Base-by-base conservation (phyloP, 2,888 invertebrate genomes). In the Mamestra brassicae region DNA sequence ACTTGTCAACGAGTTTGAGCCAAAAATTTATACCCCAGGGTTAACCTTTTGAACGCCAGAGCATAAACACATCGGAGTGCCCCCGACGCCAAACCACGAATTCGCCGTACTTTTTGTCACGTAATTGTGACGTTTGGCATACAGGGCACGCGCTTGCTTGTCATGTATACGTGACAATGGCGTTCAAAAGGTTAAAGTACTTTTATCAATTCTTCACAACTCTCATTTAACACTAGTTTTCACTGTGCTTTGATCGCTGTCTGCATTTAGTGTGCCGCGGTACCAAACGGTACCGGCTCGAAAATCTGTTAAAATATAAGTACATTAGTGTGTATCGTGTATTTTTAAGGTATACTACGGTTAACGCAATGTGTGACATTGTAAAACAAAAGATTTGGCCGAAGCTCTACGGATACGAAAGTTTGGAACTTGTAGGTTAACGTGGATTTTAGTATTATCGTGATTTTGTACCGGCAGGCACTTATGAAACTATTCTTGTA, bases 331-430 rank as follows among this genome's bases (percentile, higher is more conserved):
- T 87, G 74, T 90, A 88, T 86, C 47, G 64, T 71, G 64, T 81
- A 86, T 68, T 57, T 76, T 88, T 88, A 89, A 87, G 81, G 71
- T 81, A 75, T 75, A 85, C 65, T 76, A 85, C 88, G 84, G 87
- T 89, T 88, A 89, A 89, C 71, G 77, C 92, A 92, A 91, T 92
- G 93, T 93, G 77, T 90, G 86, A 93, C 93, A 92, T 93, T 92
- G 92, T 89, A 80, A n/a, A 34, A 57, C 64, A 36, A 81, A 38
- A 50, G 10, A 68, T 17, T 50, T 34, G n/a, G 71, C 71, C 8
- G 61, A 60, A 78, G 81, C 85, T 86, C 77, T 84, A 74, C 8
- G 74, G 79, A 67, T 8, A 82, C 83, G 83, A 77, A 34, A 11
- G 7, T 65, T 68, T 34, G 5, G 36, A 66, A 57, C 26, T 74